Evolutionary conservation across 2,113 vertebrate species (phyloP).

Genomic region (Podarcis cretensis): DNA sequence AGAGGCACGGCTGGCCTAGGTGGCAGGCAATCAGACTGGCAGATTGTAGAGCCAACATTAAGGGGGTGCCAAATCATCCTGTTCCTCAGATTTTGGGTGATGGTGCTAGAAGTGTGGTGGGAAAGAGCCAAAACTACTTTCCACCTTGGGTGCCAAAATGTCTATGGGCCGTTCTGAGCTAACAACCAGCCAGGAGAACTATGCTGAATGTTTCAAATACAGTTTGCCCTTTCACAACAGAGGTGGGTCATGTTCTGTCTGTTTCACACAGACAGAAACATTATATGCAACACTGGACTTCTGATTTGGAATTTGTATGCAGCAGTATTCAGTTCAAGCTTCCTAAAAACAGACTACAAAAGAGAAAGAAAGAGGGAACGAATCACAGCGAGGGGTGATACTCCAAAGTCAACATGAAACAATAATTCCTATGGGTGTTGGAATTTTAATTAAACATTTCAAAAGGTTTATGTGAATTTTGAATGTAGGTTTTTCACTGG

Average conservation of each 20-base stretch:
- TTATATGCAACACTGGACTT: not conserved
- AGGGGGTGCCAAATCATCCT: conserved; percentile 3
- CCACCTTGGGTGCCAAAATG: conserved; percentile 15
- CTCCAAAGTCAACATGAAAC: not conserved
- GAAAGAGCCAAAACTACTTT: conserved; percentile 15
- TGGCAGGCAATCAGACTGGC: not conserved
- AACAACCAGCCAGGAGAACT: conserved; percentile 12
- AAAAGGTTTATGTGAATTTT: not conserved
- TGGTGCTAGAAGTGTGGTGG: conserved; percentile 11
- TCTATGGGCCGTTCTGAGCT: not conserved
- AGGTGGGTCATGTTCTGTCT: not conserved
- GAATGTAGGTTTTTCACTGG: not conserved
- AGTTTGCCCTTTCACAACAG: conserved; percentile 22
- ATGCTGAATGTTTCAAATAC: not conserved
- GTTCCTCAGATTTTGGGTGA: conserved; percentile 13
- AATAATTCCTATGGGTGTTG: not conserved
- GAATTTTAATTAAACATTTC: not conserved
- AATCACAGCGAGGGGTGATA: no score
- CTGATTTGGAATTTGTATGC: not conserved
- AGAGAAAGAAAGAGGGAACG: not conserved
- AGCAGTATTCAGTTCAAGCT: not conserved
- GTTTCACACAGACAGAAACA: not conserved
- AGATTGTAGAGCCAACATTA: not conserved
- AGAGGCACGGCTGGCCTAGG: not conserved
- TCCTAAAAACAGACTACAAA: not conserved